Percentiles rank a stretch among this genome's conserved stretches.
Evolutionary conservation across 64 coral and sea anemone genomes (phyloP).

Genomic region (Stylophora pistillata): DNA sequence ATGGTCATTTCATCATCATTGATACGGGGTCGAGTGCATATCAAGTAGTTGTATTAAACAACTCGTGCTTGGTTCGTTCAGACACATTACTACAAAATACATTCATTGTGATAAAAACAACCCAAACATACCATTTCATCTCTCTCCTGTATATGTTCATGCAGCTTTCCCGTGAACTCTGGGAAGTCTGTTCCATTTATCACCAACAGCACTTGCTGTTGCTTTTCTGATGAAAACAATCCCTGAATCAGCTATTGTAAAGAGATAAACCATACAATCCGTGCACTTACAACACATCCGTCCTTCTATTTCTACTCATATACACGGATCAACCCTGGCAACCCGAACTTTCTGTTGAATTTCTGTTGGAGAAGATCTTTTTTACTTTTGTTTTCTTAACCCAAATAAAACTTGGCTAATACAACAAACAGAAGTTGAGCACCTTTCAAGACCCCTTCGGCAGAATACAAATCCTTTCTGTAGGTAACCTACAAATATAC

Average conservation of each 20-base stretch:
- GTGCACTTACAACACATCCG: too few species aligned
- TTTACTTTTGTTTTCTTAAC: too few species aligned
- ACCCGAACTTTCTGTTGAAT: too few species aligned
- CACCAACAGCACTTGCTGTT: neutral
- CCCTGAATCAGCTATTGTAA: neutral
- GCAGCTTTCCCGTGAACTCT: neutral
- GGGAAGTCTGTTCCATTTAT: neutral
- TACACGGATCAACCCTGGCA: too few species aligned
- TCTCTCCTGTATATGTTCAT: conserved; percentile 2
- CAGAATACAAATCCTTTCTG: conserved; percentile 87
- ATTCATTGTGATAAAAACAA: neutral
- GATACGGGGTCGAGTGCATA: too few species aligned
- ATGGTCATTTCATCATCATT: too few species aligned
- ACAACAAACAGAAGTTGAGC: too few species aligned
- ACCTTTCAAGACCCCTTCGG: conserved; percentile 83
- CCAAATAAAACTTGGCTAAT: too few species aligned
- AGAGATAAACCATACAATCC: neutral
- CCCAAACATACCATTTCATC: conserved; percentile 7
- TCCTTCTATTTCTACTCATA: too few species aligned
- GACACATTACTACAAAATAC: neutral
- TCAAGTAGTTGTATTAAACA: too few species aligned
- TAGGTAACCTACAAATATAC: conserved; percentile 69
- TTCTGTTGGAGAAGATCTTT: too few species aligned
- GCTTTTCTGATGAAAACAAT: neutral
- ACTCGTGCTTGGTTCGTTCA: too few species aligned